A percentile compares a stretch with the other conserved stretches of the same genome.
These are phyloP conservation scores for Drosophila parabipectinata DNA, from an alignment of 1,140 invertebrate genomes.

Conservation along the genomic window DNA sequence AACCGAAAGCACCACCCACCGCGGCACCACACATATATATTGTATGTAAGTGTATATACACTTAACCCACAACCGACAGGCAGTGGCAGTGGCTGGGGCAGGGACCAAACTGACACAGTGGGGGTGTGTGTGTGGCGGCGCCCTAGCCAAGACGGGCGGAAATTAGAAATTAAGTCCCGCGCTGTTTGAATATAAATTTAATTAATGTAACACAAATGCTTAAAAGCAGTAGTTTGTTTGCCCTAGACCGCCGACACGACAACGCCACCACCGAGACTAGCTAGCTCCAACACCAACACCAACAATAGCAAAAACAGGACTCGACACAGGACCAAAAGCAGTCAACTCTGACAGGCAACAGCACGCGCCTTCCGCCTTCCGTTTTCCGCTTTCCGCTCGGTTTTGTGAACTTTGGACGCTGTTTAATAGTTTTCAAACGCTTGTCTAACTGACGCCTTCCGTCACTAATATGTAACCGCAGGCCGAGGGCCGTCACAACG, in stretches of 20 bases:
- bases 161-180: conserved; percentile 83
- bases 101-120: conserved; percentile 6
- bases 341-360: conserved; percentile 70
- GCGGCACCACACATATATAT: conserved; percentile 15
- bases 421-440: conserved; percentile 81
- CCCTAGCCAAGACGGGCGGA: conserved; percentile 70
- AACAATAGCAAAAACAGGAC: conserved; percentile 26
- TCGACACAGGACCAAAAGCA: conserved; percentile 35
- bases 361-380: conserved; percentile 67
- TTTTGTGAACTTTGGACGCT: conserved; percentile 71
- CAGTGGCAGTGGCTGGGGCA: neutral
- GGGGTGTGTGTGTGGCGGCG: conserved; percentile 14
- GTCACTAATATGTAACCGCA: conserved; percentile 68
- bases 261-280: conserved; percentile 12
- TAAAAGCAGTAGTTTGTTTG: conserved; percentile 79
- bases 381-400: conserved; percentile 36
- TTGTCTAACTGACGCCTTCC: conserved; percentile 80
- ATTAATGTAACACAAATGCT: conserved; percentile 82
- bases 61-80: conserved; percentile 45
- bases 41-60: neutral
- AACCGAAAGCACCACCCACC: conserved; percentile 27
- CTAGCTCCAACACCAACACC: conserved; percentile 14
- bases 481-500: conserved; percentile 31
- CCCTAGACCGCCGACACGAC: conserved; percentile 61
- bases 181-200: conserved; percentile 83